phyloP scores from a whole-genome alignment of 2,888 invertebrate genomes.

The Fragum whitleyi region DNA sequence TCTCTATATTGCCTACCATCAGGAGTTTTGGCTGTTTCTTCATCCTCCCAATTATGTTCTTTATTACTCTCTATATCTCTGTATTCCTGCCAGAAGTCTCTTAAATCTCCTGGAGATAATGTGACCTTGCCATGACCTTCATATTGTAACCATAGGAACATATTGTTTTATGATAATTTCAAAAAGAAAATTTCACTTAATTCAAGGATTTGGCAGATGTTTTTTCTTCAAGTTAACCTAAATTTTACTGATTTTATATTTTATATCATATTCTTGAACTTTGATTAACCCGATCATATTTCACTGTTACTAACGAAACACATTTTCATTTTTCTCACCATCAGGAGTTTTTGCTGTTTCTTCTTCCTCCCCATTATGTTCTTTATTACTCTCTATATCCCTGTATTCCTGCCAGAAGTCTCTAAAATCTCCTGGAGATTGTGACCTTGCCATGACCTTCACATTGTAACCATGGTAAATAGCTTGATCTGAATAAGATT shows the following conservation, averaged over 20 bases:
- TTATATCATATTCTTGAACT: no score
- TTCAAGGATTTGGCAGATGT: no score
- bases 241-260: no score
- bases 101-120: constrained; percentile 52
- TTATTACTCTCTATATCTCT: constrained; percentile 74
- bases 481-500: not conserved
- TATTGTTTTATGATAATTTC: no score
- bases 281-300: no score
- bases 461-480: constrained; percentile 57
- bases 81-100: constrained; percentile 79
- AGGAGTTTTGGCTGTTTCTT: constrained; percentile 76
- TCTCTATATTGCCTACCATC: constrained; percentile 40
- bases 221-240: no score
- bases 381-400: constrained; percentile 73
- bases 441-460: constrained; percentile 52
- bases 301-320: no score
- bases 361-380: constrained; percentile 73
- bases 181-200: no score
- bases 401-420: constrained; percentile 78
- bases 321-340: no score
- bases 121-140: constrained; percentile 52
- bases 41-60: constrained; percentile 71
- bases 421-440: constrained; percentile 58
- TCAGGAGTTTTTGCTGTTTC: constrained; percentile 78
- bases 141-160: constrained; percentile 57